A percentile compares a stretch with the other conserved stretches of the same genome.
Evolutionary conservation across 2,113 vertebrate species (phyloP).

Genomic region (Fulica atra): DNA sequence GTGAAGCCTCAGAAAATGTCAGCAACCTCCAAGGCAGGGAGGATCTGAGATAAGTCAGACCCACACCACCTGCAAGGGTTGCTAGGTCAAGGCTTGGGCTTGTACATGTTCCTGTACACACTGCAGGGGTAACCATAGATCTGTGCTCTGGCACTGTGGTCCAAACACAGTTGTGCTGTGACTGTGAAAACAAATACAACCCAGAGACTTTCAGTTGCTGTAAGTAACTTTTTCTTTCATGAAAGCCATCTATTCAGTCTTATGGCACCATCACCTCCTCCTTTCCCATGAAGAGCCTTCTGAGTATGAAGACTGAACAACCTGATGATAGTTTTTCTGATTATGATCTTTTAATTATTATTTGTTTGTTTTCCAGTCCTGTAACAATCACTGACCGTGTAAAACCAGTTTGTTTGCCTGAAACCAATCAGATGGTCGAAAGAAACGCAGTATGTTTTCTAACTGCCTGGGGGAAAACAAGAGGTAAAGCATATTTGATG

Average conservation of each 20-base stretch:
- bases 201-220: neutral
- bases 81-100: neutral
- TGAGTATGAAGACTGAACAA: neutral
- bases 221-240: neutral
- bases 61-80: neutral
- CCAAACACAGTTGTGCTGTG: neutral
- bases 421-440: slow-evolving; percentile 76
- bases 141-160: neutral
- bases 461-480: slow-evolving; percentile 89
- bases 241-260: neutral
- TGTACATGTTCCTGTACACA: neutral
- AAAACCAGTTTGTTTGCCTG: slow-evolving; percentile 84
- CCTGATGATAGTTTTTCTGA: neutral
- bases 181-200: neutral
- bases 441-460: slow-evolving; percentile 83
- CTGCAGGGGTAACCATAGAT: neutral
- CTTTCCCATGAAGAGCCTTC: neutral
- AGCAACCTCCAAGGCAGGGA: neutral
- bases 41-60: neutral
- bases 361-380: slow-evolving; percentile 76
- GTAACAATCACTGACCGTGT: slow-evolving; percentile 82
- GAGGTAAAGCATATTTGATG: slow-evolving; percentile 70
- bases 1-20: neutral
- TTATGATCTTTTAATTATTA: neutral
- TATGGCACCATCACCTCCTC: neutral